Evolutionary conservation across 2,888 invertebrate genomes (phyloP).

Genomic region (Corbicula japonica): DNA sequence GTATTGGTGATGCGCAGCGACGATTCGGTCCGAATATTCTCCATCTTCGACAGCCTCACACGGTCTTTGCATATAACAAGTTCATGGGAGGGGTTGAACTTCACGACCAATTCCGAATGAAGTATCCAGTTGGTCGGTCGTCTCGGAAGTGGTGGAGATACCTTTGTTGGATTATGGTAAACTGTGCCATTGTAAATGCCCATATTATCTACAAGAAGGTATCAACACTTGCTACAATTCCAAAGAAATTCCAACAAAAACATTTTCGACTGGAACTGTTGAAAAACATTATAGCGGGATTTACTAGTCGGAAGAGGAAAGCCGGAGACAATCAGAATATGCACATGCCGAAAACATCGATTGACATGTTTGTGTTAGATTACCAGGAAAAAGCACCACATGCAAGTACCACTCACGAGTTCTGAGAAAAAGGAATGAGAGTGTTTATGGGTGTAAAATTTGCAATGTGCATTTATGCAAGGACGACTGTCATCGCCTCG

Average conservation of each 20-base stretch:
- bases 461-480: constrained; percentile 23
- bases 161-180: constrained; percentile 50
- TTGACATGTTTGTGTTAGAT: neutral
- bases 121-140: constrained; percentile 45
- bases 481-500: constrained; percentile 11
- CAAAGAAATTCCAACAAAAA: too few species aligned
- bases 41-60: constrained; percentile 41
- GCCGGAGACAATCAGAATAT: neutral
- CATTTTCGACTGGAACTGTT: constrained; percentile 14
- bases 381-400: neutral
- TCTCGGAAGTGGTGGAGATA: constrained; percentile 54
- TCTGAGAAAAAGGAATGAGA: constrained; percentile 12
- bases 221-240: too few species aligned
- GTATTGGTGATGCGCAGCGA: neutral
- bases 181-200: constrained; percentile 57
- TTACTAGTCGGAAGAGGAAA: constrained; percentile 3
- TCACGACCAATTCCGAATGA: constrained; percentile 54
- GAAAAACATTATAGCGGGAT: neutral
- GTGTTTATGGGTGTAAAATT: constrained; percentile 17
- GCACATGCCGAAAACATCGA: constrained; percentile 4
- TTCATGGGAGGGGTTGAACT: constrained; percentile 61
- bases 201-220: constrained; percentile 33
- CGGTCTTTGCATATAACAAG: constrained; percentile 41
- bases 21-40: constrained; percentile 19
- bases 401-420: constrained; percentile 14